Conservation (phyloP, 2,888 invertebrate genomes). For the Agonopterix alstromeriana region DNA sequence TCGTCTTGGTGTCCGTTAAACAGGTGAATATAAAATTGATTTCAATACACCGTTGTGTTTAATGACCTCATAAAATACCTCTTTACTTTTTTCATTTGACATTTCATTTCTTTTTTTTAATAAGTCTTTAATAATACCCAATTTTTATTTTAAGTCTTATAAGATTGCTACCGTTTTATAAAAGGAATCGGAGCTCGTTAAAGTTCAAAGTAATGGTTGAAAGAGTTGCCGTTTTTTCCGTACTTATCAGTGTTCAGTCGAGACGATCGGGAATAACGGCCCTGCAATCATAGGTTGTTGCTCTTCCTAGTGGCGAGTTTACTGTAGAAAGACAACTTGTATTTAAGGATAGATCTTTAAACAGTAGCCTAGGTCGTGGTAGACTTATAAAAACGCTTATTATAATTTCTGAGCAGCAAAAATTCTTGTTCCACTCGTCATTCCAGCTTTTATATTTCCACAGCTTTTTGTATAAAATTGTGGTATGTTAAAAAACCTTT, state of each 20-base stretch:
- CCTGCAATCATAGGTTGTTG: conserved; percentile 76
- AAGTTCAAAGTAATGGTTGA: conserved; percentile 20
- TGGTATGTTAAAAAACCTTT: too few relatives aligned
- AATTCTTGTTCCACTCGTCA: not conserved
- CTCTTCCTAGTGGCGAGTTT: conserved; percentile 60
- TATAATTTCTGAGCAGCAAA: not conserved
- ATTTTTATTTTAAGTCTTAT: not conserved
- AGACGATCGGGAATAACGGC: conserved; percentile 70
- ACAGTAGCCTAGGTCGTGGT: conserved; percentile 1
- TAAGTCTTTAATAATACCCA: not conserved
- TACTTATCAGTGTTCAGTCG: conserved; percentile 36
- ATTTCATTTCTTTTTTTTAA: not conserved
- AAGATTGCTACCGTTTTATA: too few relatives aligned
- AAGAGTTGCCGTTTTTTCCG: conserved; percentile 19
- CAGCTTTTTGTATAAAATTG: too few relatives aligned
- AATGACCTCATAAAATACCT: conserved; percentile 11
- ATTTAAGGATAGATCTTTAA: conserved; percentile 4
- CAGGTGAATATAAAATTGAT: conserved; percentile 65
- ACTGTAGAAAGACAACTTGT: conserved; percentile 41
- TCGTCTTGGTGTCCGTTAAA: conserved; percentile 49
- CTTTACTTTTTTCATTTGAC: not conserved
- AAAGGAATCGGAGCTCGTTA: too few relatives aligned
- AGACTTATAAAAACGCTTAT: too few relatives aligned
- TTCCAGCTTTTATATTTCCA: not conserved
- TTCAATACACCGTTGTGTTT: conserved; percentile 39